phyloP scores from a whole-genome alignment of 30 jellyfish, hydroid and myxozoan species.

The Rhopilema esculentum region DNA sequence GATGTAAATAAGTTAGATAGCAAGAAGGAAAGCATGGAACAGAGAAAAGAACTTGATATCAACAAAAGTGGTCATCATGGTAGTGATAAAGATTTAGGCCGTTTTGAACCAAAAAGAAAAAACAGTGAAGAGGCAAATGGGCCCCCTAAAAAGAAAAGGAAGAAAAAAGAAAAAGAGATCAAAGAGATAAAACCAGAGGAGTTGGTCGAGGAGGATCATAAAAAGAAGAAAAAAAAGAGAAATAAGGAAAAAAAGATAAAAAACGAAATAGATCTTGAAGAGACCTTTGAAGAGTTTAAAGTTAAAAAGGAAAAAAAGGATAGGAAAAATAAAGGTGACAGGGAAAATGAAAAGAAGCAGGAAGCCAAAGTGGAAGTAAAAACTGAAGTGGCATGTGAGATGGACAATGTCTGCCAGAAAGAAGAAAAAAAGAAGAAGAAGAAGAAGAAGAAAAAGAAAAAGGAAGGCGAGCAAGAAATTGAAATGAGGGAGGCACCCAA shows the following conservation, averaged over 20 bases:
- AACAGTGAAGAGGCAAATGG: too few species aligned
- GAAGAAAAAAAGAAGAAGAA: background rate
- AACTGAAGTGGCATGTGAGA: background rate
- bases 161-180: background rate
- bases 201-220: background rate
- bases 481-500: background rate
- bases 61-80: too few species aligned
- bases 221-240: constrained; percentile 6
- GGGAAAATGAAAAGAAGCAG: constrained; percentile 3
- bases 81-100: background rate
- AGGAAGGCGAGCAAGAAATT: background rate
- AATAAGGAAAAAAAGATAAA: too few species aligned
- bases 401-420: too few species aligned
- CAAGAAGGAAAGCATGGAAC: background rate
- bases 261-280: background rate
- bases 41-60: background rate
- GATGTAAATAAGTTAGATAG: background rate
- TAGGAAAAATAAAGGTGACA: background rate
- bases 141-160: background rate
- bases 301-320: background rate
- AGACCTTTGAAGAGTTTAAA: background rate
- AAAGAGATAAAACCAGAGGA: background rate
- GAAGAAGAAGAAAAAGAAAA: constrained; percentile 8
- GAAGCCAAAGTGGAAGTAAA: background rate
- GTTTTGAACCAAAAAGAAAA: background rate